Conservation (phyloP, 2,113 vertebrate genomes). For the Paramisgurnus dabryanus region DNA sequence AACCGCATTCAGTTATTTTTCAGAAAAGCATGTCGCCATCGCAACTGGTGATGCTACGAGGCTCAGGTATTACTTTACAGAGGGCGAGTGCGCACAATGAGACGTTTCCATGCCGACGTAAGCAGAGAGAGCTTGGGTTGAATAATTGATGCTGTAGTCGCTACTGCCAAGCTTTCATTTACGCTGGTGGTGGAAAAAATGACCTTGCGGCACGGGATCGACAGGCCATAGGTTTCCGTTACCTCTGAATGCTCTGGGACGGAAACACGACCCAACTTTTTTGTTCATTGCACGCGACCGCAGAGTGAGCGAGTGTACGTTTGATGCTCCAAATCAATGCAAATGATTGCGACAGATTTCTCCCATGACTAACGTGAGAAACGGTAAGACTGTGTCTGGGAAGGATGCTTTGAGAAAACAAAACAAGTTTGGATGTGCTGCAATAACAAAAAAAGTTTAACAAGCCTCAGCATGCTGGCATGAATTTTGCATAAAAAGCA, state of each 20-base stretch:
- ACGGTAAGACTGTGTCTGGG: not conserved
- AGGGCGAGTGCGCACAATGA: slow-evolving; percentile 36
- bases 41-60: not conserved
- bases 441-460: not conserved
- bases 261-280: slow-evolving; percentile 21
- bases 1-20: not conserved
- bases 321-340: slow-evolving; percentile 30
- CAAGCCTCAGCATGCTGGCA: not conserved
- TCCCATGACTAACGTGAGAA: slow-evolving; percentile 19
- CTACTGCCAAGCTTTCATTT: slow-evolving; percentile 50
- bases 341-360: not conserved
- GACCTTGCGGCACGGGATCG: slow-evolving; percentile 50
- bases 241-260: slow-evolving; percentile 15
- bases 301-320: slow-evolving; percentile 10
- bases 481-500: not conserved
- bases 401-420: not conserved
- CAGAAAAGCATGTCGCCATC: slow-evolving; percentile 7
- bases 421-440: slow-evolving; percentile 5
- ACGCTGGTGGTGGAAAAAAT: slow-evolving; percentile 44
- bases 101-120: slow-evolving; percentile 58
- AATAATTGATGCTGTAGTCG: slow-evolving; percentile 67
- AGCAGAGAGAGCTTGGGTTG: slow-evolving; percentile 61
- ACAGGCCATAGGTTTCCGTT: slow-evolving; percentile 43
- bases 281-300: not conserved
- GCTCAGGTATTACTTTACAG: slow-evolving; percentile 49